Conservation (phyloP, 2,113 vertebrate species). For the Myrmecophaga tridactyla region DNA sequence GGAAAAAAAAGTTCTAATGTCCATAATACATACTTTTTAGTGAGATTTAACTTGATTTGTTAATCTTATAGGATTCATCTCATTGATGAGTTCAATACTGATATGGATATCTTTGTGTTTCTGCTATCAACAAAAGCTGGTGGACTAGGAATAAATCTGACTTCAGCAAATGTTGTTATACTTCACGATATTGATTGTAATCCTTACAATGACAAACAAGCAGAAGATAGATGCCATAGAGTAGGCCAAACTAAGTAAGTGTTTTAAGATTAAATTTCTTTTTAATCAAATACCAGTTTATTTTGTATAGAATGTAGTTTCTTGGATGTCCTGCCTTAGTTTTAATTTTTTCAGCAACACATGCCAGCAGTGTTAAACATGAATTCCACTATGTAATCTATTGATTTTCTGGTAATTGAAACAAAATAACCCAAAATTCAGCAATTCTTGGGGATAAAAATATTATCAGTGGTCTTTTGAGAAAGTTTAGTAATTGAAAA, state of each 20-base stretch:
- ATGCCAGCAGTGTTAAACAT: not conserved
- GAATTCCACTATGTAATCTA: not conserved
- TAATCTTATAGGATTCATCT: conserved; percentile 90
- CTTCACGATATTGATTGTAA: conserved; percentile 99
- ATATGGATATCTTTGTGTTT: conserved; percentile 95
- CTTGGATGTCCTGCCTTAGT: not conserved
- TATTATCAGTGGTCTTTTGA: not conserved
- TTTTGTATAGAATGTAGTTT: not conserved
- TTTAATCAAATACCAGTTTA: not conserved
- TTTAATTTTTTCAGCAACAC: not conserved
- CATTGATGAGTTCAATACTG: conserved; percentile 96
- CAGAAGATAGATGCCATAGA: conserved; percentile 96
- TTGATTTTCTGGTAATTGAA: conserved; percentile 22
- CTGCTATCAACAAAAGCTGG: conserved; percentile 97
- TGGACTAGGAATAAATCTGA: conserved; percentile 96
- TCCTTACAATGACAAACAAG: conserved; percentile 98
- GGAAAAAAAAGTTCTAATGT: not conserved
- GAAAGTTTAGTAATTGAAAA: conserved; percentile 1
- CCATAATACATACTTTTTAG: not conserved
- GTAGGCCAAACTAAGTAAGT: conserved; percentile 94
- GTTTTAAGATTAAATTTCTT: not conserved
- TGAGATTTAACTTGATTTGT: conserved; percentile 35
- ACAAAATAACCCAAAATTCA: not conserved
- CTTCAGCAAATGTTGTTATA: conserved; percentile 96
- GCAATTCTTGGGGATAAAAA: not conserved